A percentile compares a stretch with the other conserved stretches of the same genome.
These are phyloP conservation scores for Spheniscus humboldti DNA, from an alignment of 2,797 vertebrate genomes.

Conservation along the genomic window DNA sequence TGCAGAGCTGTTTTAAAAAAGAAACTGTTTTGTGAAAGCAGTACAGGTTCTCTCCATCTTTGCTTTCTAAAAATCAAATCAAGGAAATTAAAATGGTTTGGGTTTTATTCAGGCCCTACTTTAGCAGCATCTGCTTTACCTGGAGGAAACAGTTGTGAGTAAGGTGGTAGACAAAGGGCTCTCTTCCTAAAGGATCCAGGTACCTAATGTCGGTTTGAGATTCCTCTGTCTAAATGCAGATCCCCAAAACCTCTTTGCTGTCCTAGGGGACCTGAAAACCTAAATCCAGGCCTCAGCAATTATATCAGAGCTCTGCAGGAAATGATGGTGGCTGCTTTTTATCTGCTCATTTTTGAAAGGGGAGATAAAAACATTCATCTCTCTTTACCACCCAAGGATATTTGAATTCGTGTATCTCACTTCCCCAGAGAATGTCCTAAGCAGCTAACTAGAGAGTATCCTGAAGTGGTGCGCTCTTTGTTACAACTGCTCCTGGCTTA, in stretches of 20 bases:
- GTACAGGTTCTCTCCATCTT: not conserved
- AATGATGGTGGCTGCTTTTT: not conserved
- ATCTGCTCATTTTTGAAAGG: not conserved
- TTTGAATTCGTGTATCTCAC: not conserved
- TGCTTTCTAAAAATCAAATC: not conserved
- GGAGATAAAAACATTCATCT: not conserved
- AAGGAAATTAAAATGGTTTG: not conserved
- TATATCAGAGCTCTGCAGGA: not conserved
- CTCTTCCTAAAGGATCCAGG: not conserved
- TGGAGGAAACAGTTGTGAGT: not conserved
- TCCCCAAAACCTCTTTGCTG: not conserved
- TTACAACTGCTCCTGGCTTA: not conserved
- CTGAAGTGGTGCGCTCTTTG: not conserved
- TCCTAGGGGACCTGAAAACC: not conserved
- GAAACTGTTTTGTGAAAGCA: not conserved
- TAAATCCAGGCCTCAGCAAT: not conserved
- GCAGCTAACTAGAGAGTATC: not conserved
- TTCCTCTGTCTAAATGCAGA: not conserved
- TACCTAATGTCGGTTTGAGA: not conserved
- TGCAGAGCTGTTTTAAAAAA: not conserved
- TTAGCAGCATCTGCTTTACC: not conserved
- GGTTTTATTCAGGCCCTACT: not conserved
- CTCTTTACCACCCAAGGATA: not conserved
- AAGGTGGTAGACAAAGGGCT: not conserved
- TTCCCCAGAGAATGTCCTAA: not conserved